Conservation (phyloP, 2,888 invertebrate species). For the Limnephilus lunatus region DNA sequence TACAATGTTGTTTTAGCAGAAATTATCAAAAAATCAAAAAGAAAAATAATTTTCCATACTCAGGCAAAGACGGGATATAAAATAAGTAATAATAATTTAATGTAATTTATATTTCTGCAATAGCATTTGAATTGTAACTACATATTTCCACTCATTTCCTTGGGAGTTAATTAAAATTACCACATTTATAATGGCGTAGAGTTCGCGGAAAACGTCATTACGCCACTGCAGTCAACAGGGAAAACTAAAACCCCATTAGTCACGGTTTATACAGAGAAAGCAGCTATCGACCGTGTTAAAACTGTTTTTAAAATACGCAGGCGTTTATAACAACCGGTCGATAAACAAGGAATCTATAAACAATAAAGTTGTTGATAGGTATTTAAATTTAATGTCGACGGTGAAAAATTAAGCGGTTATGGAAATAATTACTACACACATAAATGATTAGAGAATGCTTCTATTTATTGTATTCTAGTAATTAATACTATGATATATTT, state of each 20-base stretch:
- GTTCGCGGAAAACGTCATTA: background rate
- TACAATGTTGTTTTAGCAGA: background rate
- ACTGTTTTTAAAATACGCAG: background rate
- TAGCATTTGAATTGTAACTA: background rate
- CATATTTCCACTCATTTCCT: background rate
- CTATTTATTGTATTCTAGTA: background rate
- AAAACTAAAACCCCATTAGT: background rate
- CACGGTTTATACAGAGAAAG: background rate
- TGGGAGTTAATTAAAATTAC: background rate
- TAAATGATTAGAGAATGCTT: background rate
- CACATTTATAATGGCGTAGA: background rate
- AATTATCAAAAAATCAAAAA: background rate
- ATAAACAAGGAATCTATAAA: background rate
- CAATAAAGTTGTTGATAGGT: slow-evolving; percentile 2
- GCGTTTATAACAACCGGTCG: background rate
- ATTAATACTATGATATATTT: too few relatives aligned
- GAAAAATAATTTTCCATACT: background rate
- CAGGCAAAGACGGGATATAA: background rate
- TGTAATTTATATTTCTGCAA: background rate
- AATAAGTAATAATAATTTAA: background rate
- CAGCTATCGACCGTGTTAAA: background rate
- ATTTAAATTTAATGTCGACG: background rate
- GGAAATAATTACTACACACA: background rate
- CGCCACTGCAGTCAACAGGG: background rate
- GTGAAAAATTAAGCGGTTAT: background rate